These are phyloP conservation scores for Sturnus vulgaris DNA, from an alignment of 2,113 vertebrate species.

Conservation along the genomic window DNA sequence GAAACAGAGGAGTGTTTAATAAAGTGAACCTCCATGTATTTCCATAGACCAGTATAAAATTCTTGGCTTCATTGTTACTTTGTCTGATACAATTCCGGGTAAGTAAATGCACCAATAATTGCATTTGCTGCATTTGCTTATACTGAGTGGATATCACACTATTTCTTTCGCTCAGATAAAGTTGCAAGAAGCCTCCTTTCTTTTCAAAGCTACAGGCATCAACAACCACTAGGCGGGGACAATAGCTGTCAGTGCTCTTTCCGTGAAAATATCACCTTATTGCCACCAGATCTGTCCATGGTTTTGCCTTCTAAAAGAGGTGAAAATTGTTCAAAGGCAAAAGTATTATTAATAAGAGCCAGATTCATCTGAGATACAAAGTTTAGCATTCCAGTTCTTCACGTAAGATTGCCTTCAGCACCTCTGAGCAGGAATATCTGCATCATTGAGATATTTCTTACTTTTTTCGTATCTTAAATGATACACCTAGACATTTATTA, in stretches of 20 bases:
- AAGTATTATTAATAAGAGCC: not conserved
- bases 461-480: not conserved
- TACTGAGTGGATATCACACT: not conserved
- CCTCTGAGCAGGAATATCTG: not conserved
- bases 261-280: not conserved
- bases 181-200: not conserved
- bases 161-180: not conserved
- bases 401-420: not conserved
- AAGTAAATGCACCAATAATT: not conserved
- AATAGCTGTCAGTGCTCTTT: not conserved
- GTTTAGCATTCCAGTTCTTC: not conserved
- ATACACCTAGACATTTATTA: not conserved
- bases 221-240: not conserved
- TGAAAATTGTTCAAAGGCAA: not conserved
- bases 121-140: not conserved
- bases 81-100: not conserved
- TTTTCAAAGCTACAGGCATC: not conserved
- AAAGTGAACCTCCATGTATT: not conserved
- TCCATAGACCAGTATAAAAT: not conserved
- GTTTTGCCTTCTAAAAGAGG: not conserved
- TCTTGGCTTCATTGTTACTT: not conserved
- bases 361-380: not conserved
- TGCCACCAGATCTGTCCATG: fast-evolving
- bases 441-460: not conserved
- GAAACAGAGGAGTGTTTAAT: not conserved